phyloP scores from a whole-genome alignment of 2,888 invertebrate genomes.

The Encarsia formosa region DNA sequence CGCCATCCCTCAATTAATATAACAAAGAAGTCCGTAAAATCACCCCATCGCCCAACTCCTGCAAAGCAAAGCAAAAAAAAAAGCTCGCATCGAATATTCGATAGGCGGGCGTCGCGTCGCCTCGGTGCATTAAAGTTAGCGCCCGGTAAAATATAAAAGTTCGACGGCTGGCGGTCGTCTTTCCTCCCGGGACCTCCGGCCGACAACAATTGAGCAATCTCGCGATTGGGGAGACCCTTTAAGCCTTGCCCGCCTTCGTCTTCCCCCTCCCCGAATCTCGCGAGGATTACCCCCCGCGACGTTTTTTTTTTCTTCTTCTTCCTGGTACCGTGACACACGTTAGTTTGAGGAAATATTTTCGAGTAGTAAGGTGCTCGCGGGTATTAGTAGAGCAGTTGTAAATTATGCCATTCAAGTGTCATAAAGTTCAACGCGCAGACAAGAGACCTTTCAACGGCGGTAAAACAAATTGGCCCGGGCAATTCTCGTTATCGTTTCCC shows the following conservation, averaged over 20 bases:
- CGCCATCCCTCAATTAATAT: too few species aligned
- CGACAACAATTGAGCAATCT: conserved; percentile 48
- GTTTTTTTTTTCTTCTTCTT: conserved; percentile 5
- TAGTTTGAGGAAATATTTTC: too few species aligned
- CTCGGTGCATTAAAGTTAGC: too few species aligned
- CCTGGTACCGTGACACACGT: conserved; percentile 33
- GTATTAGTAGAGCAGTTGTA: conserved; percentile 11
- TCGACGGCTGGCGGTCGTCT: not conserved
- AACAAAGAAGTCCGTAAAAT: too few species aligned
- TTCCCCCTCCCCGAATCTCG: not conserved
- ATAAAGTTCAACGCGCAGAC: conserved; percentile 24
- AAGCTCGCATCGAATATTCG: too few species aligned
- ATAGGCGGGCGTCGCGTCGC: too few species aligned
- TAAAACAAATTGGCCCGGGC: conserved; percentile 26
- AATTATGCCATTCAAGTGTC: conserved; percentile 24
- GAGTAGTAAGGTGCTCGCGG: too few species aligned
- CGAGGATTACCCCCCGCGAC: too few species aligned
- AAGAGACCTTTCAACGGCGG: conserved; percentile 19
- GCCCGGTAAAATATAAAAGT: too few species aligned
- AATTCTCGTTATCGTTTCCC: conserved; percentile 18
- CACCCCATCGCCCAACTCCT: too few species aligned
- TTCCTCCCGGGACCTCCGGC: conserved; percentile 13
- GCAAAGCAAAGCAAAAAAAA: too few species aligned
- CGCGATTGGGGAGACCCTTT: conserved; percentile 39
- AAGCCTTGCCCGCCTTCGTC: not conserved